These are phyloP conservation scores for Athripsodes cinereus DNA, from an alignment of 2,888 invertebrate species.

Conservation along the genomic window DNA sequence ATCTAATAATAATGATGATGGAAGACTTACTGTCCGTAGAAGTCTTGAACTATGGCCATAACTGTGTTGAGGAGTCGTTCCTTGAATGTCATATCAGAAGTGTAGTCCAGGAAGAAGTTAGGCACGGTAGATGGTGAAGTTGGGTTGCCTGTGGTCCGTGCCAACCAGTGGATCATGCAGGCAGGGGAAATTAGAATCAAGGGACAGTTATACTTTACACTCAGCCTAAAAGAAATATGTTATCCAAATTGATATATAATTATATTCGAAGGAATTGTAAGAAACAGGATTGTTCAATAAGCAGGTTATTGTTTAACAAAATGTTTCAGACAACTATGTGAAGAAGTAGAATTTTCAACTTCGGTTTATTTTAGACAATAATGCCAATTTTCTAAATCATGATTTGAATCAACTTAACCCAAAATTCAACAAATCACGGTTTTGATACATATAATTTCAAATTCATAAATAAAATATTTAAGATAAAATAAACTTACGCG, in stretches of 20 bases:
- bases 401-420: no score
- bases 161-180: conserved; percentile 8
- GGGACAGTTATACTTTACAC: conserved; percentile 20
- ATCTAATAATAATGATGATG: not conserved
- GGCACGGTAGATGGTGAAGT: conserved; percentile 12
- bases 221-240: conserved; percentile 16
- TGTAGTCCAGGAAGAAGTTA: conserved; percentile 7
- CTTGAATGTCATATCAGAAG: conserved; percentile 7
- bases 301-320: no score
- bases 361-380: no score
- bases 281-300: no score
- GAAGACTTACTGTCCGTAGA: not conserved
- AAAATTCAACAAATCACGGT: no score
- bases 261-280: no score
- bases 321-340: no score
- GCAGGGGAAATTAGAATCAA: conserved; percentile 10
- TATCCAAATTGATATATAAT: no score
- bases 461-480: no score
- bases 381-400: no score
- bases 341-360: no score
- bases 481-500: conserved; percentile 2
- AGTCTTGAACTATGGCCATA: not conserved
- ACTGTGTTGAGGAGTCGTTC: conserved; percentile 10
- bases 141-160: conserved; percentile 15
- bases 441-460: no score